Base-by-base conservation (phyloP, 1,140 invertebrate species). In the Procambarus virginalis region DNA sequence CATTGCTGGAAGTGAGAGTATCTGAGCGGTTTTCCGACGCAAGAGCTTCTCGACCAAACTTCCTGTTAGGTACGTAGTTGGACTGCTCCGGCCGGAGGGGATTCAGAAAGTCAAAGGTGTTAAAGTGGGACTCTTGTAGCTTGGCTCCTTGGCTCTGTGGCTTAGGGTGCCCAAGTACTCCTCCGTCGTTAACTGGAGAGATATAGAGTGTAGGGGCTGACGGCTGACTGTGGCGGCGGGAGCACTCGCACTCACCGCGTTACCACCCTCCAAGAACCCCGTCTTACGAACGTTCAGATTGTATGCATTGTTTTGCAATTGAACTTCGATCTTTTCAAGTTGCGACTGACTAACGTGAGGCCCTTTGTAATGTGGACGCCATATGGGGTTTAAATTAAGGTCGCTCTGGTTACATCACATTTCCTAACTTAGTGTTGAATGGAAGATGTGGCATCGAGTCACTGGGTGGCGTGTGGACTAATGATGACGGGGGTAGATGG, bases 121-220 rank as follows among this genome's bases (percentile, higher is more conserved):
- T 82, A 34, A 89, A 12, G 17, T 83, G 77, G n/a, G 22, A 14
- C 9, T 58, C 45, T 49, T 60, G 77, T 4, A 70, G 78, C 1
- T 51, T 34, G 45, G 6, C 60, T 2, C 58, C 51, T 48, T 68
- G 78, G n/a, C 64, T 46, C 48, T 70, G 60, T 87, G 85, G 10
- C 64, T 5, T 58, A 10, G 83, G 83, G 55, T 49, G 83, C 55
- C 83, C 83, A 70, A 85, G 17, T n/a, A 85, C 70, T 0, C 70
- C 83, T 3, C 83, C 83, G 6, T 49, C n/a, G 12, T 68, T 79
- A 10, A 49, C 45, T 3, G 77, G 22, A 2, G 85, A 48, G 46
- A 60, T 17, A 22, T 87, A 87, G 3, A 73, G 9, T 20, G 55
- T 48, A n/a, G 85, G 77, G 85, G 77, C 34, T 46, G 85, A 3